Evolutionary conservation across 2,797 vertebrate species (phyloP).

Genomic region (Chrosomus eos): DNA sequence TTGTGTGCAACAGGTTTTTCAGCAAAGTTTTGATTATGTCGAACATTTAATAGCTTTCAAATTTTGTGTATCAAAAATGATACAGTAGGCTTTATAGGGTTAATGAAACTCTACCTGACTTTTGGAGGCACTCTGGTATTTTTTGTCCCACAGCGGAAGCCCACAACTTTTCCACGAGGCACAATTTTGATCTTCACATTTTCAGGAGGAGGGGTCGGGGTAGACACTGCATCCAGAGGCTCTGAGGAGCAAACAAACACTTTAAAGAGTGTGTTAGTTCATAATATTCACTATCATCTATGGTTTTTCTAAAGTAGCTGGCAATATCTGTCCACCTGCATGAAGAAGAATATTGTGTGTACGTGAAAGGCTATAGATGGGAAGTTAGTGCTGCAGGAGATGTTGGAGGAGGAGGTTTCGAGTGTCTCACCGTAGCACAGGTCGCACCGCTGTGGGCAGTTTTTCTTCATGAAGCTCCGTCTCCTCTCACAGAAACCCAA

Average conservation of each 20-base stretch:
- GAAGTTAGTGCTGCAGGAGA: not conserved
- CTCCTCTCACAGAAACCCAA: conserved; percentile 80
- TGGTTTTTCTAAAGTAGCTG: not conserved
- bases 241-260: conserved; percentile 65
- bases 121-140: conserved; percentile 66
- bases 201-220: conserved; percentile 69
- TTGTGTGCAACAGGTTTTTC: not conserved
- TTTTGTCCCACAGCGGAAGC: conserved; percentile 82
- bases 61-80: not conserved
- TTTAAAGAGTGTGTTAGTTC: not conserved
- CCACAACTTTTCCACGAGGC: conserved; percentile 78
- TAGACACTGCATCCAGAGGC: conserved; percentile 69
- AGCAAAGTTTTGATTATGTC: not conserved
- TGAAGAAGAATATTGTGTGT: not conserved
- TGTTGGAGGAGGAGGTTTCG: conserved; percentile 32
- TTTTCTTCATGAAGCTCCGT: conserved; percentile 81
- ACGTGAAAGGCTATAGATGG: not conserved
- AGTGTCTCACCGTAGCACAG: conserved; percentile 76
- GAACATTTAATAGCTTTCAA: not conserved
- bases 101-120: conserved; percentile 74
- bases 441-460: conserved; percentile 81
- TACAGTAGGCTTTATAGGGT: not conserved
- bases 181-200: conserved; percentile 80
- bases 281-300: not conserved
- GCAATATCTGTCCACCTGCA: no score